Evolutionary conservation across 1,140 invertebrate species (phyloP), one percentile per base, ranked within the genome.

Genomic region (Oryzaephilus surinamensis): DNA sequence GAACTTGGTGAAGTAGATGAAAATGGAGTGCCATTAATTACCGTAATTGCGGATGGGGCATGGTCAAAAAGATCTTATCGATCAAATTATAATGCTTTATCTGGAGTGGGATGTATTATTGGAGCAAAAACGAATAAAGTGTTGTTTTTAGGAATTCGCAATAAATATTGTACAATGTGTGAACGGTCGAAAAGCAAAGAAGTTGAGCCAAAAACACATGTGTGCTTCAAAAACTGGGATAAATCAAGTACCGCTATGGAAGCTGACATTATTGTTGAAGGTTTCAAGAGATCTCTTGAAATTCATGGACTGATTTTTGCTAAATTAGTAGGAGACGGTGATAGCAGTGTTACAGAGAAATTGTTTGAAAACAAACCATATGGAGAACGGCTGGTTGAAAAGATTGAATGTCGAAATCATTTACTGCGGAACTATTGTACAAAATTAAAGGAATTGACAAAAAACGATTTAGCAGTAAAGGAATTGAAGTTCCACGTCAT

Each of bases 351-450:
- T 4, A 20, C 20, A 6, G 31, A 39, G 31, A 32, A 31, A 26
- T 15, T 32, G 17, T 12, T 11, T 3, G 29, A 31, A 28, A 11
- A 2, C 11, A 39, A 27, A 31, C 14, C 24, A n/a, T 20, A 39
- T 19, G 24, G 16, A 28, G 17, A 17, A 6, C n/a, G n/a, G 2
- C 18, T 18, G 18, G 38, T 48, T 7, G 14, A 51, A 45, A 55
- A 57, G 48, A 48, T 52, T 8, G 50, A 61, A 41, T 62, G 57
- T 36, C 37, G 21, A 2, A 61, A 60, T 32, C 54, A 64, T 42
- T 31, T 63, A 11, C 33, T 55, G 2, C 32, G 52, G 6, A 59
- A 57, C 37, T 45, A 50, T 27, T 51, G 38, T 18, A 50, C 42
- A 30, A 48, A 50, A 41, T n/a, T 54, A n/a, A 43, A n/a, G 31